Conservation (phyloP, 2,888 invertebrate genomes). For the Megaustenia siamemsis region DNA sequence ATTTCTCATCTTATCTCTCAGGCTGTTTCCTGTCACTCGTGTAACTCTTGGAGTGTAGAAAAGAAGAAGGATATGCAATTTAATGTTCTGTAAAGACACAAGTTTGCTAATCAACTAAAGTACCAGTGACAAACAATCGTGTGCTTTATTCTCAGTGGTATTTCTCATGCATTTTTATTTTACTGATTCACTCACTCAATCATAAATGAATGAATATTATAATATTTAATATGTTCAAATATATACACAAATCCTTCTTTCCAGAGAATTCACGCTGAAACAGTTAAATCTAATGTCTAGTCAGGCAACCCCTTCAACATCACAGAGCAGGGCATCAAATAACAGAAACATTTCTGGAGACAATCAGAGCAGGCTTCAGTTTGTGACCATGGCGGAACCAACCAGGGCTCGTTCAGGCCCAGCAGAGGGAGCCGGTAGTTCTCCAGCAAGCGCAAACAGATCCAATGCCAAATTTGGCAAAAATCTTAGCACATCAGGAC, state of each 20-base stretch:
- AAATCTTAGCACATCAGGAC: slow-evolving; percentile 50
- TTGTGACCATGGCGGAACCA: slow-evolving; percentile 42
- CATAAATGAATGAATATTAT: too few relatives aligned
- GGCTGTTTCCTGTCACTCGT: too few relatives aligned
- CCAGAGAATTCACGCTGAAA: background rate
- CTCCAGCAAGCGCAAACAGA: slow-evolving; percentile 50
- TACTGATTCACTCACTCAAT: too few relatives aligned
- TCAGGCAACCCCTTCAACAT: slow-evolving; percentile 24
- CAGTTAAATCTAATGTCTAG: slow-evolving; percentile 21
- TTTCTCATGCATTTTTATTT: too few relatives aligned
- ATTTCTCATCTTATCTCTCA: too few relatives aligned
- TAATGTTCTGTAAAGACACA: background rate
- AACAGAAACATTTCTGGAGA: slow-evolving; percentile 24
- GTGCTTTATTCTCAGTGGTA: too few relatives aligned
- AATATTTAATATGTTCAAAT: too few relatives aligned
- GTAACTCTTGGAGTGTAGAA: too few relatives aligned
- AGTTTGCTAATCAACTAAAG: background rate
- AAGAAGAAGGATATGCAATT: too few relatives aligned
- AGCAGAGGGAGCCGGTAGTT: slow-evolving; percentile 31
- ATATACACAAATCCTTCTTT: background rate
- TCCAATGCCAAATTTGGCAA: slow-evolving; percentile 51
- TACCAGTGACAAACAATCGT: too few relatives aligned
- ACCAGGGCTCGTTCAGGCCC: slow-evolving; percentile 24
- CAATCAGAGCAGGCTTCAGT: slow-evolving; percentile 35
- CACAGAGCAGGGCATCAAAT: slow-evolving; percentile 30